phyloP scores from a whole-genome alignment of 2,888 invertebrate genomes.

The Oeneis ivallda region DNA sequence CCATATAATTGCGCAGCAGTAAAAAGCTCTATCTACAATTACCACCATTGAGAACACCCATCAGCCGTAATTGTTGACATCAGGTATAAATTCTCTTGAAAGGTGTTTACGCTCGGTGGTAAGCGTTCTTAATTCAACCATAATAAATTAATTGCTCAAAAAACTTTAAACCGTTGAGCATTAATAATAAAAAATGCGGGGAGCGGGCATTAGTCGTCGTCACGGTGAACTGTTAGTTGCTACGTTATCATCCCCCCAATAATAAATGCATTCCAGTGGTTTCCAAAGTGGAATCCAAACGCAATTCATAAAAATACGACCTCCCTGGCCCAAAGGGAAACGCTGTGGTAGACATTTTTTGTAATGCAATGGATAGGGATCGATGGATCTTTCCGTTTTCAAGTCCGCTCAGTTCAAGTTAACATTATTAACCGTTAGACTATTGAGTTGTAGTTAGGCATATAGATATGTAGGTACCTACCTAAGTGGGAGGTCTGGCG shows the following conservation, averaged over 20 bases:
- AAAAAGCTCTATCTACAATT: slow-evolving; percentile 9
- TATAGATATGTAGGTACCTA: no score
- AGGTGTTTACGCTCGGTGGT: slow-evolving; percentile 55
- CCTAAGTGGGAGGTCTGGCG: no score
- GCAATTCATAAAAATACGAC: no score
- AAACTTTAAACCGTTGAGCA: slow-evolving; percentile 43
- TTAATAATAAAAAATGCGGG: slow-evolving; percentile 43
- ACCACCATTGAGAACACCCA: slow-evolving; percentile 18
- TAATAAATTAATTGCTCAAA: slow-evolving; percentile 45
- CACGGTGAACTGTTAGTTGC: slow-evolving; percentile 27
- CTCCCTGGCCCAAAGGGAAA: no score
- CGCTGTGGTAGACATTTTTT: not conserved
- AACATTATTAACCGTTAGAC: no score
- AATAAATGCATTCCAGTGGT: not conserved
- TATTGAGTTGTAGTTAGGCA: no score
- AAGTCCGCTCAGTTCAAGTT: no score
- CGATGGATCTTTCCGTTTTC: no score
- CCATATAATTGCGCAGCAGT: not conserved
- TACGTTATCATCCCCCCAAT: slow-evolving; percentile 24
- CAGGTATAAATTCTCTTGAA: slow-evolving; percentile 27
- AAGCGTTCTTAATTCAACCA: slow-evolving; percentile 41
- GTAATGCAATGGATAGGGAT: no score
- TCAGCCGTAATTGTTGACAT: slow-evolving; percentile 34
- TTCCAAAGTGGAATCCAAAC: slow-evolving; percentile 1
- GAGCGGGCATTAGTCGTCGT: slow-evolving; percentile 27